A percentile compares a stretch with the other conserved stretches of the same genome.
Evolutionary conservation across 2,888 invertebrate genomes (phyloP).

Genomic region (Nomada flava): DNA sequence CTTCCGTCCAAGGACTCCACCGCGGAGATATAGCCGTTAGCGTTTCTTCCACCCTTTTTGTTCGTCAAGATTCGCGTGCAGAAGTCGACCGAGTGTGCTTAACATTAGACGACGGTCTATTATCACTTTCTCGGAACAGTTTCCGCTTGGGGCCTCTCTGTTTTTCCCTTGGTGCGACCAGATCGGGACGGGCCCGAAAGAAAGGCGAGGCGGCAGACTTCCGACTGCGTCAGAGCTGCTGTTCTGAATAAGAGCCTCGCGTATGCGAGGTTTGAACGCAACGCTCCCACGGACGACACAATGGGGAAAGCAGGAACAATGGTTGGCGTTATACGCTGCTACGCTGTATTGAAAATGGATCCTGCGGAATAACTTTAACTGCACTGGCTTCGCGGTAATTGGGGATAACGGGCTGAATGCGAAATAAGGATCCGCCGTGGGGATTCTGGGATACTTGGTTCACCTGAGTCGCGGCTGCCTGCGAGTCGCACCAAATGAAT

Average conservation of each 20-base stretch:
- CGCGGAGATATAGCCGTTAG: neutral
- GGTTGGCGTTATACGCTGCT: constrained; percentile 17
- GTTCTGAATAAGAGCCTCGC: neutral
- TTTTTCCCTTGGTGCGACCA: neutral
- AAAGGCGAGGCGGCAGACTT: neutral
- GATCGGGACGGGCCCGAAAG: neutral
- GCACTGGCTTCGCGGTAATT: constrained; percentile 50
- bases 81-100: neutral
- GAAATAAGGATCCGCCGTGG: constrained; percentile 25
- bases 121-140: too few species aligned
- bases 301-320: constrained; percentile 41
- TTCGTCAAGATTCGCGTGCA: constrained; percentile 1
- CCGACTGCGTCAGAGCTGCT: neutral
- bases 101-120: too few species aligned
- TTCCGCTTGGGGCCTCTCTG: neutral
- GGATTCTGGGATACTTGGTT: constrained; percentile 3
- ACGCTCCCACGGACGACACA: constrained; percentile 33
- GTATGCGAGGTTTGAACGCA: constrained; percentile 28
- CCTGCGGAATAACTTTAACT: constrained; percentile 58
- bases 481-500: too few species aligned
- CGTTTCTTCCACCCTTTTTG: neutral
- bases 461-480: neutral
- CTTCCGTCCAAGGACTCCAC: constrained; percentile 8
- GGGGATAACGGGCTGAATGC: constrained; percentile 47
- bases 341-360: constrained; percentile 39